Percentiles rank a stretch among this genome's conserved stretches.
Conservation (phyloP, 2,113 vertebrate species). For the Drymodes brunneopygia region DNA sequence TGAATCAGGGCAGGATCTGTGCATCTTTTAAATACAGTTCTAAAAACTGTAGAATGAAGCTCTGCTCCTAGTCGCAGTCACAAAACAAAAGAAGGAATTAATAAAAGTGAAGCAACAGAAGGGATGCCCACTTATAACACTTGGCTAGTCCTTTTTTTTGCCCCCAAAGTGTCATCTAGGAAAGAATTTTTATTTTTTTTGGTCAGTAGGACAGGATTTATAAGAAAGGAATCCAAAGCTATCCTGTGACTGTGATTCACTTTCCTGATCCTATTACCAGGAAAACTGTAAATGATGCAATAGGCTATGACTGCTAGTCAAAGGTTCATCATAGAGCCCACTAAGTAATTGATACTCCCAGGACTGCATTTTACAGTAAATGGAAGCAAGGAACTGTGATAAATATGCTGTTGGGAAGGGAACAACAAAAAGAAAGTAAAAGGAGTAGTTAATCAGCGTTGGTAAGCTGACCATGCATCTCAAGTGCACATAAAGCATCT, state of each 20-base stretch:
- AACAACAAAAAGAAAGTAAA: background rate
- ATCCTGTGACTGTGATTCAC: slow-evolving; percentile 44
- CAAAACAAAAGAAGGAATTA: background rate
- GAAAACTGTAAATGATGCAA: background rate
- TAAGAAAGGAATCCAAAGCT: background rate
- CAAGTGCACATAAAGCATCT: background rate
- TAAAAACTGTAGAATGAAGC: background rate
- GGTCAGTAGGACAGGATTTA: background rate
- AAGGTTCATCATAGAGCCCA: background rate
- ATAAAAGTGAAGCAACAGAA: background rate
- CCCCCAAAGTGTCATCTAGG: background rate
- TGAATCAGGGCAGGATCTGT: background rate
- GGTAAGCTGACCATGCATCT: background rate
- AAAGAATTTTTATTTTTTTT: background rate
- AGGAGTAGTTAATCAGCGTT: background rate
- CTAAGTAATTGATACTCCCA: background rate
- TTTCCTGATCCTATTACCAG: background rate
- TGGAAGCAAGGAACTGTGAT: background rate
- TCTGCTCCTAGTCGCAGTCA: background rate
- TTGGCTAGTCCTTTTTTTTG: background rate
- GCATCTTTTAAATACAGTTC: background rate
- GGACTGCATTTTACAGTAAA: background rate
- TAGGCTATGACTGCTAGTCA: background rate
- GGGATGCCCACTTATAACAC: background rate
- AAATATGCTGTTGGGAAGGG: background rate